Percentiles rank a stretch among this genome's conserved stretches.
Conservation (phyloP, 2,113 vertebrate genomes). For the Ceyx melanurus region DNA sequence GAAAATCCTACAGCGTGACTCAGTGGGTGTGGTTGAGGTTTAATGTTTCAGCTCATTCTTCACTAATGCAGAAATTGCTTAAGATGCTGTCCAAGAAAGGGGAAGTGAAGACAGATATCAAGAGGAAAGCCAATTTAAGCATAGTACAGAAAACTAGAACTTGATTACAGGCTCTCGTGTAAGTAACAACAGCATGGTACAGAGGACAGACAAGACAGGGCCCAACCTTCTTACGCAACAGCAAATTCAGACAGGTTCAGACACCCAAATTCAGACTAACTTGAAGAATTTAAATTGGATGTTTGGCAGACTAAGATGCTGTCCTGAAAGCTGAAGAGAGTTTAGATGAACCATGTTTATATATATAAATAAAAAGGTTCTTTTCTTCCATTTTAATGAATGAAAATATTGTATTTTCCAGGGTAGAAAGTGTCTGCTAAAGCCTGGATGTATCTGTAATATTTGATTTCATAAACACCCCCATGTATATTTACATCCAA, state of each 20-base stretch:
- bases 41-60: not conserved
- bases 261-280: not conserved
- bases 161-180: not conserved
- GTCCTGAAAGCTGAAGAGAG: not conserved
- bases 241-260: not conserved
- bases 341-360: not conserved
- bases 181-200: not conserved
- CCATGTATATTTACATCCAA: not conserved
- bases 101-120: not conserved
- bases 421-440: not conserved
- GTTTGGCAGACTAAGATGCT: not conserved
- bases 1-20: constrained; percentile 22
- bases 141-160: not conserved
- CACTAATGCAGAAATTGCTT: not conserved
- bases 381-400: not conserved
- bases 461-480: not conserved
- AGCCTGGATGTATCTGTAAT: not conserved
- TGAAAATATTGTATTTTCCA: not conserved
- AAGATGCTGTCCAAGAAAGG: not conserved
- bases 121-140: constrained; percentile 7
- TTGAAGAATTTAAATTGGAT: not conserved
- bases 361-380: not conserved
- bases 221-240: not conserved
- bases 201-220: not conserved
- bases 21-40: constrained; percentile 33